These are phyloP conservation scores for Protobothrops flavoviridis DNA, from an alignment of 2,113 vertebrate genomes.

Conservation along the genomic window DNA sequence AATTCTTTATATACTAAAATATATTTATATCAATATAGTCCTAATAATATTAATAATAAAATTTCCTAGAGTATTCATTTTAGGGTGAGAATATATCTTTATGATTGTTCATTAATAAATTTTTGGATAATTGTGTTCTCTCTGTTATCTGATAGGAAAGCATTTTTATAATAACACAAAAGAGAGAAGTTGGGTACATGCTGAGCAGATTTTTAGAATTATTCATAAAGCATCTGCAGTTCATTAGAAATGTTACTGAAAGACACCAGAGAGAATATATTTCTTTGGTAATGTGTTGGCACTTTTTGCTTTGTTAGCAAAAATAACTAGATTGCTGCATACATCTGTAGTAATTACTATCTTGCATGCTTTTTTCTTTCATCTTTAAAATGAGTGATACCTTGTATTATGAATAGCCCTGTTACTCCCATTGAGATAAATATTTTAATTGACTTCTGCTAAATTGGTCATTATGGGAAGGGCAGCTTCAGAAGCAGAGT, in stretches of 20 bases:
- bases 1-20: constrained; percentile 15
- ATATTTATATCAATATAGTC: background rate
- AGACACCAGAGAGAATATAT: constrained; percentile 3
- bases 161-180: constrained; percentile 41
- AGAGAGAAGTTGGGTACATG: background rate
- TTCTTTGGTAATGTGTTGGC: background rate
- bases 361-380: constrained; percentile 27
- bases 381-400: constrained; percentile 1
- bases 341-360: background rate
- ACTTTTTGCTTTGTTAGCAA: background rate
- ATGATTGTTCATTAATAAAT: background rate
- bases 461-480: constrained; percentile 54
- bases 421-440: background rate
- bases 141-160: constrained; percentile 12
- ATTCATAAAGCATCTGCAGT: background rate
- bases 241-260: constrained; percentile 18
- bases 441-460: constrained; percentile 56
- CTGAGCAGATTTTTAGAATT: background rate
- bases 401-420: constrained; percentile 16
- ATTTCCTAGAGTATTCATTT: constrained; percentile 4
- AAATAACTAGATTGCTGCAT: background rate
- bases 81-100: background rate
- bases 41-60: background rate
- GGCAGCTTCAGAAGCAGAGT: background rate
- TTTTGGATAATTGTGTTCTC: background rate